phyloP scores from a whole-genome alignment of 2,113 vertebrate species.

The Sinocyclocheilus grahami region DNA sequence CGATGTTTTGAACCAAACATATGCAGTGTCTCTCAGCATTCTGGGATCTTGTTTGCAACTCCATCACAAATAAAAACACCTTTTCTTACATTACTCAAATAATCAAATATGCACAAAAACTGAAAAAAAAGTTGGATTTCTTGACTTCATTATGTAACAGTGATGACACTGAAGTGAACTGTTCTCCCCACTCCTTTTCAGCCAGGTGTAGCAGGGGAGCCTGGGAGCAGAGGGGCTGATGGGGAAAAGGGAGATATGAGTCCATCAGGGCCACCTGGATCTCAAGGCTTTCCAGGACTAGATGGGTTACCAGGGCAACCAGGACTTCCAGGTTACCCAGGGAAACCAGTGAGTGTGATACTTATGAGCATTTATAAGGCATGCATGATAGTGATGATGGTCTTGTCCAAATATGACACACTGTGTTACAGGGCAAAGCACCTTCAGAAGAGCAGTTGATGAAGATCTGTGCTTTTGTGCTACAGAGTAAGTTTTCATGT shows the following conservation, averaged over 20 bases:
- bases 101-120: not conserved
- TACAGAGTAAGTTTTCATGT: slow-evolving; percentile 55
- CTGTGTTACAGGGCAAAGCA: slow-evolving; percentile 58
- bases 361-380: not conserved
- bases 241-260: slow-evolving; percentile 61
- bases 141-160: too few species aligned
- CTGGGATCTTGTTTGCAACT: not conserved
- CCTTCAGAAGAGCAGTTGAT: slow-evolving; percentile 61
- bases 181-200: not conserved
- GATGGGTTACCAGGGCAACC: slow-evolving; percentile 60
- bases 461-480: slow-evolving; percentile 59
- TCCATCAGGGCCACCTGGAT: slow-evolving; percentile 47
- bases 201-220: slow-evolving; percentile 55
- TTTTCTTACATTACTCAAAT: not conserved
- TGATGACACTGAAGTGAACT: not conserved
- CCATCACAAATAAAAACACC: too few species aligned
- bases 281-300: slow-evolving; percentile 52
- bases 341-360: slow-evolving; percentile 58
- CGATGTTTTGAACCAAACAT: not conserved
- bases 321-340: slow-evolving; percentile 61
- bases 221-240: slow-evolving; percentile 54
- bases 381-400: not conserved
- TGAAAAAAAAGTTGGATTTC: not conserved
- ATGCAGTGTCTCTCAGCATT: not conserved
- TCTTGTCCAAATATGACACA: not conserved